phyloP scores from a whole-genome alignment of 1,140 invertebrate genomes.

The Eufriesea mexicana region DNA sequence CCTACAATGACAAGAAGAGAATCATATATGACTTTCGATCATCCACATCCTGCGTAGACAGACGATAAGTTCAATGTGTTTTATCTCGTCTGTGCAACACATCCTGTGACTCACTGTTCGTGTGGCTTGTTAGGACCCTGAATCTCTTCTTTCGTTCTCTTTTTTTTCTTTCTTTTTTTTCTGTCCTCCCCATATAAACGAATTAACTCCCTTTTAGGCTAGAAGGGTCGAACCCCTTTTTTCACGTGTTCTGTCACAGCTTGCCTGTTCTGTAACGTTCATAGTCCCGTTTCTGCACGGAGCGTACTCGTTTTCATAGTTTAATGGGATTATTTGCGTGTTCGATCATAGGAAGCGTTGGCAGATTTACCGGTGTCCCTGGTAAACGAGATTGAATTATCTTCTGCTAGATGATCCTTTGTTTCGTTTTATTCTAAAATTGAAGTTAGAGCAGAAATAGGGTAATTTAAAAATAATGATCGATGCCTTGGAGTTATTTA shows the following conservation, averaged over 20 bases:
- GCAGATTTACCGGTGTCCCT: neutral
- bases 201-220: constrained; percentile 55
- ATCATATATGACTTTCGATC: neutral
- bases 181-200: constrained; percentile 36
- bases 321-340: constrained; percentile 5
- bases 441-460: neutral
- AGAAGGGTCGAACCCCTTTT: constrained; percentile 46
- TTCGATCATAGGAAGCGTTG: neutral
- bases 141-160: constrained; percentile 2
- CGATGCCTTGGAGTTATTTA: too few species aligned
- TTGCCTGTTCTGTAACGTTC: neutral
- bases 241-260: neutral
- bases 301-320: neutral
- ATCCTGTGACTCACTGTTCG: constrained; percentile 59
- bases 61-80: constrained; percentile 40
- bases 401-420: neutral
- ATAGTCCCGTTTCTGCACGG: neutral
- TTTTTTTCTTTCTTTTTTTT: neutral
- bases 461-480: too few species aligned
- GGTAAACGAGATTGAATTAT: constrained; percentile 1
- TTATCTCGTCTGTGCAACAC: constrained; percentile 51
- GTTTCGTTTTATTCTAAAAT: neutral
- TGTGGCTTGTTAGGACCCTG: constrained; percentile 25
- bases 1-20: neutral
- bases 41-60: constrained; percentile 37